Percentiles rank a stretch among this genome's conserved stretches.
Conservation (phyloP, 2,888 invertebrate genomes). For the Euzetes globulus region DNA sequence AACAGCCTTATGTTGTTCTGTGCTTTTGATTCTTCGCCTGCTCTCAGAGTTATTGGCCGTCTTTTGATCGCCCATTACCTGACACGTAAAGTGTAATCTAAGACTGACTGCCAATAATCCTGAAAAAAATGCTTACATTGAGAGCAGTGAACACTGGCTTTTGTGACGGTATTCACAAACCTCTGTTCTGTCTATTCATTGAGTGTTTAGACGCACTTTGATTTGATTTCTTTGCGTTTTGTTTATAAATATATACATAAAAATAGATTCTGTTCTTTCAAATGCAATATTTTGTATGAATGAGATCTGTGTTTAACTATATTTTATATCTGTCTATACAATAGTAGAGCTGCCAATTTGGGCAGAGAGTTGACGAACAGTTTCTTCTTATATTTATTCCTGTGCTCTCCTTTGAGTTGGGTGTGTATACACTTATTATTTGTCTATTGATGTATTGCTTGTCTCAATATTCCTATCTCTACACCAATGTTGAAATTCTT, state of each 20-base stretch:
- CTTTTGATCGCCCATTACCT: constrained; percentile 23
- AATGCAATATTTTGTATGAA: background rate
- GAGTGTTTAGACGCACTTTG: background rate
- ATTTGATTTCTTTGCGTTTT: background rate
- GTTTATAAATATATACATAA: background rate
- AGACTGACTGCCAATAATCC: background rate
- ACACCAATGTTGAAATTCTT: background rate
- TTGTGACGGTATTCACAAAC: background rate
- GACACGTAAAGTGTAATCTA: background rate
- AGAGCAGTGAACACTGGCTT: background rate
- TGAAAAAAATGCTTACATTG: background rate
- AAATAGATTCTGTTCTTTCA: background rate
- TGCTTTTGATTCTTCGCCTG: background rate
- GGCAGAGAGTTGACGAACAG: background rate
- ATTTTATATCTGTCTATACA: background rate
- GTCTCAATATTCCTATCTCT: constrained; percentile 6
- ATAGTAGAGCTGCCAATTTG: constrained; percentile 1
- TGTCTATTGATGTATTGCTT: constrained; percentile 15
- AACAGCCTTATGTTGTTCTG: background rate
- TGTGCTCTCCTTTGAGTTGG: background rate
- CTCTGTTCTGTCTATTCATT: background rate
- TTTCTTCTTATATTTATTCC: background rate
- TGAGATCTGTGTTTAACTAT: constrained; percentile 4
- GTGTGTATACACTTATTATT: constrained; percentile 16
- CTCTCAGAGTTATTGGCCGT: background rate